Conservation (phyloP, 2,113 vertebrate genomes). For the Dasypus novemcinctus region DNA sequence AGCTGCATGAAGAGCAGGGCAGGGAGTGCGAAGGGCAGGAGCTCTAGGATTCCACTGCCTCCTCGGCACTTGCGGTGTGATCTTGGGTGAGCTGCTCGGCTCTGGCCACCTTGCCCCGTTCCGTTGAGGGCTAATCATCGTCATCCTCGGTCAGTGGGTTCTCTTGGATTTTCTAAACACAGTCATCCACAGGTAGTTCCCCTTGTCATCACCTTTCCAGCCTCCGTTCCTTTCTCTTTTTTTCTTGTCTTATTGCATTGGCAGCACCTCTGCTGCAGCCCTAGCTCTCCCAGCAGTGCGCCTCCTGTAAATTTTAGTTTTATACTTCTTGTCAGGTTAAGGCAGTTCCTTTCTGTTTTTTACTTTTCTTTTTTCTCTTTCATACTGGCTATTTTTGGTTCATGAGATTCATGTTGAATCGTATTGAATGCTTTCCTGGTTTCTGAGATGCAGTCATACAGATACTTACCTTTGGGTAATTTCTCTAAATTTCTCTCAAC, state of each 20-base stretch:
- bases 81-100: rapidly evolving
- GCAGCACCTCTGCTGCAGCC: neutral
- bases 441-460: neutral
- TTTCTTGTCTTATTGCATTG: neutral
- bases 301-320: neutral
- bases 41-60: rapidly evolving
- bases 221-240: neutral
- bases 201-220: neutral
- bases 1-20: neutral
- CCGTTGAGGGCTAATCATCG: rapidly evolving
- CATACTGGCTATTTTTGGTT: neutral
- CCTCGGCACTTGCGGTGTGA: rapidly evolving
- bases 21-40: neutral
- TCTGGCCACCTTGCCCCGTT: neutral
- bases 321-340: neutral
- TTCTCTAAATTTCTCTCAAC: neutral
- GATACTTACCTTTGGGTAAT: neutral
- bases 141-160: neutral
- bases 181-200: neutral
- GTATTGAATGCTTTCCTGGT: neutral
- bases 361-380: neutral
- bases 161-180: neutral
- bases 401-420: neutral
- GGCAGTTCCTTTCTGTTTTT: neutral
- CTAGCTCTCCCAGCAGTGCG: neutral